Conservation (phyloP, 2,888 invertebrate genomes). For the Spatulosminthurus flaviceps region DNA sequence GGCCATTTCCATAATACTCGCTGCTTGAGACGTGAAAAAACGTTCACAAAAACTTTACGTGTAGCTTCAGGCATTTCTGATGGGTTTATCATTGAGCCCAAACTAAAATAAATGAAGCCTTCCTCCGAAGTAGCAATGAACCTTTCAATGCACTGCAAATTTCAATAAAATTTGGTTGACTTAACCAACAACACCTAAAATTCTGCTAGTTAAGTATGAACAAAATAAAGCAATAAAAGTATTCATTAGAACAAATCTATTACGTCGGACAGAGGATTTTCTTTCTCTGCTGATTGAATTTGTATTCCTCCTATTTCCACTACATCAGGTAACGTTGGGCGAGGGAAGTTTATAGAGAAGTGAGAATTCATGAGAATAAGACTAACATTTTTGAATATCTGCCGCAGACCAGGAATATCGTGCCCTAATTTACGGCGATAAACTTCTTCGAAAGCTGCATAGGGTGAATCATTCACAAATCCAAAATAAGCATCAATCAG, state of each 20-base stretch:
- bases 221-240: not conserved
- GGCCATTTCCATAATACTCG: slow-evolving; percentile 41
- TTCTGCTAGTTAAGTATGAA: not conserved
- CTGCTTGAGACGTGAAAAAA: slow-evolving; percentile 29
- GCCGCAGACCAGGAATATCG: slow-evolving; percentile 55
- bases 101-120: slow-evolving; percentile 28
- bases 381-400: slow-evolving; percentile 59
- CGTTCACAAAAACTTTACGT: slow-evolving; percentile 20
- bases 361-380: slow-evolving; percentile 55
- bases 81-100: slow-evolving; percentile 29
- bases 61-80: slow-evolving; percentile 25
- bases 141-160: not conserved
- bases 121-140: not conserved
- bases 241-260: not conserved
- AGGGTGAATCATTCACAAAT: not conserved
- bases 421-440: slow-evolving; percentile 26
- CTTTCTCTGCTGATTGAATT: not conserved
- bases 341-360: not conserved
- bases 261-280: not conserved
- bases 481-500: not conserved
- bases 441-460: not conserved
- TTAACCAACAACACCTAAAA: not conserved
- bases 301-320: slow-evolving; percentile 12
- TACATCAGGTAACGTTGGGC: slow-evolving; percentile 16
- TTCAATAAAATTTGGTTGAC: not conserved